These are phyloP conservation scores for Acromyrmex charruanus DNA, from an alignment of 1,140 invertebrate genomes.

Conservation along the genomic window DNA sequence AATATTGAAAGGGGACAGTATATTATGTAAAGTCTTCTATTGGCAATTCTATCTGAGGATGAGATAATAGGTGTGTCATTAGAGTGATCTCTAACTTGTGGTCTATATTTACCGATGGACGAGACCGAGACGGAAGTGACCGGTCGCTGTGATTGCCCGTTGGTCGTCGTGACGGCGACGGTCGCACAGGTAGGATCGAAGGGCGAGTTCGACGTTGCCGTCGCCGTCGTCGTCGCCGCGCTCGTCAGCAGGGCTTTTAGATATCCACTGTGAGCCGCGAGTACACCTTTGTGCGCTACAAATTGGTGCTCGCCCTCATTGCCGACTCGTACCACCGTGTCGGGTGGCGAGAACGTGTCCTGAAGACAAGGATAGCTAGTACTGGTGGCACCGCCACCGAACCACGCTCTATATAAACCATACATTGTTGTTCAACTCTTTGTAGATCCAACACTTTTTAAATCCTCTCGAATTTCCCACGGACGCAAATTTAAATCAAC, in stretches of 20 bases:
- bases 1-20: not conserved
- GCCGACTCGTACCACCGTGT: constrained; percentile 89
- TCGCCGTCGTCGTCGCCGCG: constrained; percentile 46
- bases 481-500: not conserved
- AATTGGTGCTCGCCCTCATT: constrained; percentile 89
- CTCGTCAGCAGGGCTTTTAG: constrained; percentile 76
- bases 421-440: constrained; percentile 78
- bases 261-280: constrained; percentile 92
- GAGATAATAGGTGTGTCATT: not conserved
- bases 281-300: constrained; percentile 89
- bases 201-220: constrained; percentile 25
- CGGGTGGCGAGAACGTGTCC: constrained; percentile 86
- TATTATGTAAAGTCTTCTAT: not conserved
- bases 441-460: not conserved
- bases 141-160: constrained; percentile 68
- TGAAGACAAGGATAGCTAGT: constrained; percentile 79
- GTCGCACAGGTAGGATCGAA: constrained; percentile 41
- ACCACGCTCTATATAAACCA: constrained; percentile 90
- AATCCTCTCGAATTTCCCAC: not conserved
- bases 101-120: constrained; percentile 83
- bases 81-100: not conserved
- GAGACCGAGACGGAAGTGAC: constrained; percentile 83
- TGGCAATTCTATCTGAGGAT: not conserved
- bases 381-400: constrained; percentile 79
- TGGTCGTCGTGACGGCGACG: constrained; percentile 40